Evolutionary conservation across 1,140 invertebrate species (phyloP).

Genomic region (Lucilia sericata): DNA sequence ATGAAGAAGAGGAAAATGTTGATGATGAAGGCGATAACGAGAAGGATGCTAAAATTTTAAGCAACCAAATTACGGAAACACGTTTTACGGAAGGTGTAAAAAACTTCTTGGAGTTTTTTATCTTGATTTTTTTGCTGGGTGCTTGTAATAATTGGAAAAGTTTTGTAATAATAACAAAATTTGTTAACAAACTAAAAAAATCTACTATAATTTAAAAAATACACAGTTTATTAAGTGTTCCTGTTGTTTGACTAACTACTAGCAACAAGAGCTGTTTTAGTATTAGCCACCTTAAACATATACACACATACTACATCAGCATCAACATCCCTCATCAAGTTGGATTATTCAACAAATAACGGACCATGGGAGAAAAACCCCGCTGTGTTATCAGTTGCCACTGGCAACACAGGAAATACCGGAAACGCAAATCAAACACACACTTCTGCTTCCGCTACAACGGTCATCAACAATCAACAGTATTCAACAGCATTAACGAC

Average conservation of each 20-base stretch:
- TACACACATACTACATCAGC: neutral
- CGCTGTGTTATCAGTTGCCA: slow-evolving; percentile 37
- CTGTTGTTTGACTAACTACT: no score
- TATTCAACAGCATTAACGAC: slow-evolving; percentile 1
- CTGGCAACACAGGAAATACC: slow-evolving; percentile 52
- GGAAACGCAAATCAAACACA: slow-evolving; percentile 37
- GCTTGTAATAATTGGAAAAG: slow-evolving; percentile 16
- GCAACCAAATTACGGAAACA: neutral
- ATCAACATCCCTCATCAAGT: slow-evolving; percentile 51
- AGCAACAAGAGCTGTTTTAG: neutral
- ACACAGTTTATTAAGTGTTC: neutral
- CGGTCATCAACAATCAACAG: no score
- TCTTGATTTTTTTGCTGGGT: neutral
- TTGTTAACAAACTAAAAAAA: neutral
- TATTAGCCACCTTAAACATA: neutral
- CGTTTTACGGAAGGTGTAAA: neutral
- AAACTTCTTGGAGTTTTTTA: neutral
- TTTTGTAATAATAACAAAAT: neutral
- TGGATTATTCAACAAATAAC: slow-evolving; percentile 64
- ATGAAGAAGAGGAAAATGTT: no score
- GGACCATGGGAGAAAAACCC: slow-evolving; percentile 63
- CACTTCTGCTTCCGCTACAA: neutral
- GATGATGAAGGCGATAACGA: neutral
- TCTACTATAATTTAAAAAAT: neutral
- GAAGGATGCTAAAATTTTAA: neutral